Conservation (phyloP, 2,797 vertebrate species). For the Syngnathus acus region DNA sequence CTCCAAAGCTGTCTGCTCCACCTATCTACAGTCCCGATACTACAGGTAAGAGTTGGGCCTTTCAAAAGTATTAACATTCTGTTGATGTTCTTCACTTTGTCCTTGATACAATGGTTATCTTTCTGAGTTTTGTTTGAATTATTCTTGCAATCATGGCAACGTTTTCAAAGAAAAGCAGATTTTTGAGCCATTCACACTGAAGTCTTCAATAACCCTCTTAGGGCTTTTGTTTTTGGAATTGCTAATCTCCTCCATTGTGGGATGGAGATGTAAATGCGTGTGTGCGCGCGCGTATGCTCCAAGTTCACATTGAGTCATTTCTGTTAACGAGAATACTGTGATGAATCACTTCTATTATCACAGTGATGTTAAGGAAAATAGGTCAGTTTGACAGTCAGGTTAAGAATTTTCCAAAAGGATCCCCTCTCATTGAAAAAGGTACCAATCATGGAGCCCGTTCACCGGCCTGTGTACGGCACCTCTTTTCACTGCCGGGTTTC, state of each 20-base stretch:
- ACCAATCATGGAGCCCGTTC: background rate
- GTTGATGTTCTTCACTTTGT: background rate
- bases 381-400: background rate
- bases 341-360: background rate
- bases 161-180: conserved; percentile 35
- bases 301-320: background rate
- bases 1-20: conserved; percentile 98
- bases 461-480: background rate
- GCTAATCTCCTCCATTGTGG: conserved; percentile 20
- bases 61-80: background rate
- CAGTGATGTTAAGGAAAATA: background rate
- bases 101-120: background rate
- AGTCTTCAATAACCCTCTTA: conserved; percentile 11
- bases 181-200: conserved; percentile 35
- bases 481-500: conserved; percentile 6
- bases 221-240: conserved; percentile 15
- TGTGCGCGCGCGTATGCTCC: too few species aligned
- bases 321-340: background rate
- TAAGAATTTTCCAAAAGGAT: background rate
- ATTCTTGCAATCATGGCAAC: conserved; percentile 31
- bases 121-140: conserved; percentile 30
- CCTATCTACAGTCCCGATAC: conserved; percentile 97
- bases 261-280: conserved; percentile 29
- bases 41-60: conserved; percentile 81
- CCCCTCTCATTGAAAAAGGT: background rate